phyloP scores from a whole-genome alignment of 2,888 invertebrate species.

The Lasioglossum lativentre region DNA sequence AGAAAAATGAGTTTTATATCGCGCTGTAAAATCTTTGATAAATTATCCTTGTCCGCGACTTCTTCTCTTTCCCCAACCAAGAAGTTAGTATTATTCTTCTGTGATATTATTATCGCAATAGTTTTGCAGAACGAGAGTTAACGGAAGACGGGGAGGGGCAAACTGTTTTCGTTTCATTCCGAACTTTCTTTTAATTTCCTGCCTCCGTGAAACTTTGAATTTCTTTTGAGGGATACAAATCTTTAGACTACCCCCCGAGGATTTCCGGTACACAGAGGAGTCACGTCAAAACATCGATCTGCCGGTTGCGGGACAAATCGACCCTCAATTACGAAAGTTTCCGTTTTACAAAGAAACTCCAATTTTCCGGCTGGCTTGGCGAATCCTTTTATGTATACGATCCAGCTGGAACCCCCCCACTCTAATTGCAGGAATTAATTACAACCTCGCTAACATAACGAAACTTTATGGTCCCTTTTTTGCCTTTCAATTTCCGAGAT shows the following conservation, averaged over 20 bases:
- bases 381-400: conserved; percentile 21
- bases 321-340: not conserved
- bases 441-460: conserved; percentile 27
- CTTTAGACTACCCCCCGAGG: not conserved
- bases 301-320: not conserved
- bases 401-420: not conserved
- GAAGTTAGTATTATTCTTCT: not conserved
- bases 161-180: not conserved
- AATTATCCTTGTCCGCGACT: not conserved
- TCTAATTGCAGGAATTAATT: conserved; percentile 51
- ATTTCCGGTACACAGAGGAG: not conserved
- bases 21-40: not conserved
- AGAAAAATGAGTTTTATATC: not conserved
- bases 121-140: not conserved
- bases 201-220: not conserved
- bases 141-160: not conserved
- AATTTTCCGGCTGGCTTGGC: conserved; percentile 19
- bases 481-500: not conserved
- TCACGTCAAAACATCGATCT: conserved; percentile 7
- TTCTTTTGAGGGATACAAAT: not conserved
- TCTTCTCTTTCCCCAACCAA: not conserved
- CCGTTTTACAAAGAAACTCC: not conserved
- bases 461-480: conserved; percentile 11
- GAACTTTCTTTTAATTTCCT: not conserved
- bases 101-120: not conserved